Percentiles rank a stretch among this genome's conserved stretches.
phyloP scores from a whole-genome alignment of 1,140 invertebrate species.

The Phortica variegata region DNA sequence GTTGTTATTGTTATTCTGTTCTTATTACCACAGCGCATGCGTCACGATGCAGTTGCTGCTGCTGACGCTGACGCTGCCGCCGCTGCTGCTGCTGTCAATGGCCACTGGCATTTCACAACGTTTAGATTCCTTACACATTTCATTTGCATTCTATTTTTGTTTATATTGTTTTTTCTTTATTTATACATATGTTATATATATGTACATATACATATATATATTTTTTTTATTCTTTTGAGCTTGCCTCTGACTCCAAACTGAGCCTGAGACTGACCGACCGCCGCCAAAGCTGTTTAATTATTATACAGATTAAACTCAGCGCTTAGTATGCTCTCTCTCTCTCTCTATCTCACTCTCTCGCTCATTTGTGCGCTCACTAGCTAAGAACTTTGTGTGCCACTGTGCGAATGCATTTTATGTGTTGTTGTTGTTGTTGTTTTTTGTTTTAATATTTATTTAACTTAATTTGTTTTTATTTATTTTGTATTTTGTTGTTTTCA shows the following conservation, averaged over 20 bases:
- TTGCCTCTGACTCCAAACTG: conserved; percentile 14
- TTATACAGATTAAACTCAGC: no score
- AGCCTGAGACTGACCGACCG: conserved; percentile 15
- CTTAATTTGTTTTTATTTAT: not conserved
- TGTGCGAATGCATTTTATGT: conserved; percentile 30
- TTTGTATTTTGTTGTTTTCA: not conserved
- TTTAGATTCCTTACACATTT: no score
- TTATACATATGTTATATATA: no score
- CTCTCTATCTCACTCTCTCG: no score
- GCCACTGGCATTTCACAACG: no score
- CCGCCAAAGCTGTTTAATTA: conserved; percentile 41
- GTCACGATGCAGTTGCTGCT: not conserved
- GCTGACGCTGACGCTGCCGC: conserved; percentile 21
- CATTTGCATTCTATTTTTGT: no score
- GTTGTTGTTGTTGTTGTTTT: conserved; percentile 7
- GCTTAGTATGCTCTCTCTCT: no score
- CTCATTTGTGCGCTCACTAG: no score
- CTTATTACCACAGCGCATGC: conserved; percentile 12
- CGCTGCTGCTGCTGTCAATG: conserved; percentile 8
- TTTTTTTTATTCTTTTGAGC: no score
- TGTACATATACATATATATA: no score
- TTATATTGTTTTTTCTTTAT: no score
- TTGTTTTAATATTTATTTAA: not conserved
- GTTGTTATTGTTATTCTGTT: conserved; percentile 12
- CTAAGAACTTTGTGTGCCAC: no score